Base-by-base conservation (phyloP, 2,888 invertebrate species). In the Clostera curtula region DNA sequence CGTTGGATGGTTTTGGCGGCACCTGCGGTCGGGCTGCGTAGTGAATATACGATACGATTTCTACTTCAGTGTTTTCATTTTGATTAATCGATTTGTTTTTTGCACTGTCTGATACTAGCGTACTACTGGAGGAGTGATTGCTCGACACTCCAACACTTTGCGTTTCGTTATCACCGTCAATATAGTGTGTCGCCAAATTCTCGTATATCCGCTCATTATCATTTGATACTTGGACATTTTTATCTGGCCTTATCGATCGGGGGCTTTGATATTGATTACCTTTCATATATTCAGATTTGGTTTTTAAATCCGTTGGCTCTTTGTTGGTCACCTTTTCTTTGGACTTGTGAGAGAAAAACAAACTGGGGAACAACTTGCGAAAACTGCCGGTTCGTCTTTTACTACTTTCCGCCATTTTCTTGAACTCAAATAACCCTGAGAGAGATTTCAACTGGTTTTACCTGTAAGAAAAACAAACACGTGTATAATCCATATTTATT, bases 371-470 rank as follows among this genome's bases (percentile, higher is more conserved):
- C 37, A 79, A 52, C 53, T 68, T 79, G 2, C 73, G 61, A 38
- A 82, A 79, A 43, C 77, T 79, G 17, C 60, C 74, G 18, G 58
- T 52, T 9, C 74, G 60, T 49, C 75, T 79, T 49, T 71, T 77
- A 33, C 40, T 66, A 31, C 52, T 67, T 5, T 76, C 76, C 1
- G 61, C 43, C 79, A 80, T 80, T 35, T 36, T 66, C 7, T 35
- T 34, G 23, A 13, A 5, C 3, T n/a, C 14, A 8, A 4, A n/a
- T n/a, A n/a, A n/a, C n/a, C n/a, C n/a, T n/a, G n/a, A n/a, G n/a
- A n/a, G n/a, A n/a, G n/a, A n/a, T n/a, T n/a, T n/a, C n/a, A n/a
- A n/a, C n/a, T n/a, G n/a, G n/a, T 19, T 18, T 16, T 23, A 39
- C 15, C 49, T 46, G 49, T 9, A 48, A 46, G 10, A 5, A 18